Conservation (phyloP, 2,888 invertebrate species). For the Cheilosia vernalis region DNA sequence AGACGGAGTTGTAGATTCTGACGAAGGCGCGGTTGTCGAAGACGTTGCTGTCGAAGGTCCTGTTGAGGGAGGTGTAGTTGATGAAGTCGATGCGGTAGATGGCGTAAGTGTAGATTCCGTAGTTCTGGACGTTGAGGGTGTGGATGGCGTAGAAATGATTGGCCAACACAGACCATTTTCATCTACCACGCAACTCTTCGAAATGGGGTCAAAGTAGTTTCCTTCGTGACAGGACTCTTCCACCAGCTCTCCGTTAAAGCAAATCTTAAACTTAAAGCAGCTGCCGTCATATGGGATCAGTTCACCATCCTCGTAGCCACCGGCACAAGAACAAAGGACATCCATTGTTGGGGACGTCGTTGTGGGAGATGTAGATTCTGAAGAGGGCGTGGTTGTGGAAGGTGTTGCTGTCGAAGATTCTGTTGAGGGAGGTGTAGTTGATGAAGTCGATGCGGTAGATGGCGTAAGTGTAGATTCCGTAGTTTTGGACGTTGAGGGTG, state of each 20-base stretch:
- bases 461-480: background rate
- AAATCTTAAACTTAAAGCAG: constrained; percentile 78
- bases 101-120: constrained; percentile 7
- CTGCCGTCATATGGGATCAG: constrained; percentile 76
- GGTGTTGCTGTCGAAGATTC: constrained; percentile 12
- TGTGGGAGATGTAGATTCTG: background rate
- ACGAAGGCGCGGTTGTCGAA: no score
- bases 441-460: constrained; percentile 7
- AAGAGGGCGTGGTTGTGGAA: background rate
- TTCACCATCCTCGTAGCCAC: constrained; percentile 76
- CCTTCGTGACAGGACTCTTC: constrained; percentile 77
- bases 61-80: background rate
- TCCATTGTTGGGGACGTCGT: background rate
- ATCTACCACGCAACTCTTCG: constrained; percentile 76
- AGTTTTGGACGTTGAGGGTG: no score
- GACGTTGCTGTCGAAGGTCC: background rate
- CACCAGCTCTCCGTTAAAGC: constrained; percentile 76
- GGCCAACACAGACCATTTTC: constrained; percentile 42
- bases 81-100: constrained; percentile 10
- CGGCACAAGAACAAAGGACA: constrained; percentile 76
- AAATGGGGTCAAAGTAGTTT: constrained; percentile 76
- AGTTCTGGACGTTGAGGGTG: constrained; percentile 12
- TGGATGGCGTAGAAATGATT: background rate
- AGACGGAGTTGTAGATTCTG: constrained; percentile 4
- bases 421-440: background rate